Conservation (phyloP, 2,888 invertebrate species). For the Pandemis heparana region DNA sequence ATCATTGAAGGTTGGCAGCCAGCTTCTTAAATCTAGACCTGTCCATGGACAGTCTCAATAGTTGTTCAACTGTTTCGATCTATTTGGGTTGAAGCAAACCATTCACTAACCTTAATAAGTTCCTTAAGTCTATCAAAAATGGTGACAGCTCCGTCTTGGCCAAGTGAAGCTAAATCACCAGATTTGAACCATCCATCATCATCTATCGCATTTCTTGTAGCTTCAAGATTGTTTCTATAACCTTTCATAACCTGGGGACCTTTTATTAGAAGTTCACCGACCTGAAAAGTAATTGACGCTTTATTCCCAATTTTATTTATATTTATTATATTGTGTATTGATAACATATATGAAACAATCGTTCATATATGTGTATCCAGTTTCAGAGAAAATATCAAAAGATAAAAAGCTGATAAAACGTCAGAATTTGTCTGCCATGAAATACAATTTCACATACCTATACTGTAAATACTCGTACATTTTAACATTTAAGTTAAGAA, state of each 20-base stretch:
- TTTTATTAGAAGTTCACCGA: constrained; percentile 64
- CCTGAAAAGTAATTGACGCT: constrained; percentile 48
- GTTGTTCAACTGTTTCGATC: background rate
- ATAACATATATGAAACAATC: too few species aligned
- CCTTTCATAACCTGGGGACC: constrained; percentile 93
- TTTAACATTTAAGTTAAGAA: too few species aligned
- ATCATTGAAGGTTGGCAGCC: background rate
- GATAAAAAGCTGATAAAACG: background rate
- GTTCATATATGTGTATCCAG: too few species aligned
- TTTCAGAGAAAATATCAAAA: background rate
- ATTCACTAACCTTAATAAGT: constrained; percentile 88
- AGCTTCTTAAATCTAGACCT: too few species aligned
- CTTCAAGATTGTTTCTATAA: constrained; percentile 90
- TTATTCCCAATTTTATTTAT: too few species aligned
- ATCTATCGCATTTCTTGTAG: constrained; percentile 88
- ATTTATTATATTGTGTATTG: too few species aligned
- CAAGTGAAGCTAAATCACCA: constrained; percentile 89
- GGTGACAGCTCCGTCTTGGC: constrained; percentile 87
- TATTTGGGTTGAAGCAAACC: background rate
- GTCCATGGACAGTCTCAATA: too few species aligned
- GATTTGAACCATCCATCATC: constrained; percentile 91
- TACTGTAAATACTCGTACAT: too few species aligned
- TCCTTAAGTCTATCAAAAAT: constrained; percentile 92
- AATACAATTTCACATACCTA: too few species aligned
- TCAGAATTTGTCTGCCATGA: too few species aligned